A percentile compares a stretch with the other conserved stretches of the same genome.
phyloP scores from a whole-genome alignment of 2,888 invertebrate species.

The Nymphalis urticae region DNA sequence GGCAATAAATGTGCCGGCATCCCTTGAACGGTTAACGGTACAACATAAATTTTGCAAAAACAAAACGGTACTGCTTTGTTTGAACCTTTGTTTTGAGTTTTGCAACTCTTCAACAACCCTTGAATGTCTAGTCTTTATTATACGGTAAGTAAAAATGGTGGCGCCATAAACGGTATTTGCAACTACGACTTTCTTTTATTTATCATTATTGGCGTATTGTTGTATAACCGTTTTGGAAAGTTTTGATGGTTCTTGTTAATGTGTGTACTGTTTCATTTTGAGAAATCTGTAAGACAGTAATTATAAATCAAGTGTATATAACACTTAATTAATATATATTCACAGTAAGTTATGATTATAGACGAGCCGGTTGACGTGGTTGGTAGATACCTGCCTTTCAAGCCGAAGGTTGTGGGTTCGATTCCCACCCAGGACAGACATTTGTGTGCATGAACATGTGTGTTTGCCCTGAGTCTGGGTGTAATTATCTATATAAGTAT shows the following conservation, averaged over 20 bases:
- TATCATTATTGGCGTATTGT: constrained; percentile 26
- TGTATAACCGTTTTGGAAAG: constrained; percentile 3
- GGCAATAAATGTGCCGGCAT: constrained; percentile 56
- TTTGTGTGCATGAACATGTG: too few species aligned
- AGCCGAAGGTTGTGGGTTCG: too few species aligned
- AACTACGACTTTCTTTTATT: constrained; percentile 29
- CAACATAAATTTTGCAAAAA: constrained; percentile 45
- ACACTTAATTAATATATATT: too few species aligned
- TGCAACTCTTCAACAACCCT: constrained; percentile 49
- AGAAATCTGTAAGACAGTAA: too few species aligned
- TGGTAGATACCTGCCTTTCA: too few species aligned
- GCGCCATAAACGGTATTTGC: constrained; percentile 47
- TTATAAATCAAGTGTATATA: too few species aligned
- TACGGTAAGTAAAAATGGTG: constrained; percentile 52
- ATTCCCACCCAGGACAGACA: too few species aligned
- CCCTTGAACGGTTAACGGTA: constrained; percentile 45
- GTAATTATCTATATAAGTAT: too few species aligned
- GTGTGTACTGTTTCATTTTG: too few species aligned
- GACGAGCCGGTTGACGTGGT: too few species aligned
- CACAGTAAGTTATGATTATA: too few species aligned
- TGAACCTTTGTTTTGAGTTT: constrained; percentile 53
- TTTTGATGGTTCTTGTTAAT: not conserved
- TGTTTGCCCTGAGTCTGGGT: too few species aligned
- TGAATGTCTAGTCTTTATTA: constrained; percentile 36
- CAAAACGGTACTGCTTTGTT: constrained; percentile 40